phyloP scores from a whole-genome alignment of 2,888 invertebrate genomes.

The Caenorhabditis afra region DNA sequence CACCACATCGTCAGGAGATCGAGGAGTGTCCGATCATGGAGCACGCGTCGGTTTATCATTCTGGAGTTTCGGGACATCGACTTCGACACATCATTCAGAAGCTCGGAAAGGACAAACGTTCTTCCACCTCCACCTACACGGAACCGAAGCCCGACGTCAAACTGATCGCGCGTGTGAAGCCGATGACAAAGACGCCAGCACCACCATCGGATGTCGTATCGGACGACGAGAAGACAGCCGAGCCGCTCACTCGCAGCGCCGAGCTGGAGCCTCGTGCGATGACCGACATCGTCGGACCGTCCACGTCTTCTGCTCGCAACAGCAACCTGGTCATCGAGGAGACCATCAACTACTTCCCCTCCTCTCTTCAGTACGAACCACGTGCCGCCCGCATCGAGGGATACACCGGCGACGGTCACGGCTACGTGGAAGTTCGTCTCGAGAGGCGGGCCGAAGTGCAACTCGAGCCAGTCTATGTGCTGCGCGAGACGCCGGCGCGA shows the following conservation, averaged over 20 bases:
- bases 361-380: conserved; percentile 40
- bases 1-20: conserved; percentile 21
- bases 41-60: conserved; percentile 56
- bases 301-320: conserved; percentile 5
- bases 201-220: neutral
- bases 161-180: conserved; percentile 56
- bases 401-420: conserved; percentile 50
- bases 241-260: neutral
- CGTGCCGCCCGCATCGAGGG: conserved; percentile 58
- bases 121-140: conserved; percentile 3
- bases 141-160: conserved; percentile 36
- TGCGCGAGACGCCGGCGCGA: conserved; percentile 42
- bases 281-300: conserved; percentile 7
- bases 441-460: conserved; percentile 67
- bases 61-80: conserved; percentile 32
- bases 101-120: conserved; percentile 10
- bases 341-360: conserved; percentile 52
- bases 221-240: conserved; percentile 4
- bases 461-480: conserved; percentile 64
- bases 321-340: conserved; percentile 7
- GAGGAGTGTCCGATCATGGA: conserved; percentile 42
- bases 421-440: conserved; percentile 62
- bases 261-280: conserved; percentile 17
- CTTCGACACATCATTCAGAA: conserved; percentile 15
- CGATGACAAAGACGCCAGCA: conserved; percentile 12